Percentiles rank a stretch among this genome's conserved stretches.
Conservation (phyloP, 2,113 vertebrate genomes). For the Archocentrus centrarchus region DNA sequence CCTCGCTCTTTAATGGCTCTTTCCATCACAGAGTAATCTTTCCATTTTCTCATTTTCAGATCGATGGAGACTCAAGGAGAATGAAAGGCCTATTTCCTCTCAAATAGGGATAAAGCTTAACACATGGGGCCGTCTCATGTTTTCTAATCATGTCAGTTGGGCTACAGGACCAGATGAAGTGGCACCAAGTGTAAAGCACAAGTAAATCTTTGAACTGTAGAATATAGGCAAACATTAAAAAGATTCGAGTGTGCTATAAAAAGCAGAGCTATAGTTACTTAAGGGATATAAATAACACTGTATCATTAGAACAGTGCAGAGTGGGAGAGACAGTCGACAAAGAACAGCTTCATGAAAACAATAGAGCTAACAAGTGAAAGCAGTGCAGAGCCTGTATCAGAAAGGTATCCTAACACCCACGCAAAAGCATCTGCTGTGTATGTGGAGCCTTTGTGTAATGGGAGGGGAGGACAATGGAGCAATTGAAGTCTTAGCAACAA, state of each 20-base stretch:
- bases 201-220: conserved; percentile 49
- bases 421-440: conserved; percentile 30
- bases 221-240: conserved; percentile 36
- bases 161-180: conserved; percentile 55
- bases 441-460: conserved; percentile 6
- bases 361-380: conserved; percentile 28
- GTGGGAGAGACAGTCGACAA: conserved; percentile 21
- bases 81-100: conserved; percentile 72
- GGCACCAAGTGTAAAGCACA: conserved; percentile 39
- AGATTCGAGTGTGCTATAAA: conserved; percentile 28
- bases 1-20: conserved; percentile 54
- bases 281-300: conserved; percentile 51
- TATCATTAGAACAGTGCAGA: conserved; percentile 39
- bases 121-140: conserved; percentile 61
- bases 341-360: conserved; percentile 33
- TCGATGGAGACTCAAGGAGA: conserved; percentile 67
- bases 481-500: conserved; percentile 41
- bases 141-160: conserved; percentile 70
- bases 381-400: conserved; percentile 13
- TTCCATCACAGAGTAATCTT: conserved; percentile 72
- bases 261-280: conserved; percentile 24
- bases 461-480: conserved; percentile 18
- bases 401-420: conserved; percentile 40
- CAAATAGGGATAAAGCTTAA: conserved; percentile 71
- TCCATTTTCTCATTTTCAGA: conserved; percentile 75